phyloP scores from a whole-genome alignment of 2,888 invertebrate genomes.

The Mycalesis mineus region DNA sequence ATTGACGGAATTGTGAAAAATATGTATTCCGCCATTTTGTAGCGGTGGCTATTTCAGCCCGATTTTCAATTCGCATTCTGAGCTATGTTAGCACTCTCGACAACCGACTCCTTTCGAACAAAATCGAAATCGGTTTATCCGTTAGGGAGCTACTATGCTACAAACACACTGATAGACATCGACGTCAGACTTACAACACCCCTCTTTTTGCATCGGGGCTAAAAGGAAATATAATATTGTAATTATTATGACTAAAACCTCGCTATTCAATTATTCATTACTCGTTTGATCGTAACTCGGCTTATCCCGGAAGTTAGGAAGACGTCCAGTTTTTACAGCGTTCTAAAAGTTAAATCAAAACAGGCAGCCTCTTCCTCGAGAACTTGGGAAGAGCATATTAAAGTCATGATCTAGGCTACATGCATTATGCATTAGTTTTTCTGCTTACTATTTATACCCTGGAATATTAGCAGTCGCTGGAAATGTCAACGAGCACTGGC shows the following conservation, averaged over 20 bases:
- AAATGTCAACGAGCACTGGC: not conserved
- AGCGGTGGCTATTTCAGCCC: too few relatives aligned
- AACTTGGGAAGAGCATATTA: not conserved
- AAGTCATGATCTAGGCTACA: not conserved
- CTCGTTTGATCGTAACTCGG: not conserved
- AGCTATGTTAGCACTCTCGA: too few relatives aligned
- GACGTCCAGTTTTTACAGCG: not conserved
- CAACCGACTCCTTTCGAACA: too few relatives aligned
- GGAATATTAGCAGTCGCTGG: not conserved
- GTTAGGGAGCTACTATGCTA: too few relatives aligned
- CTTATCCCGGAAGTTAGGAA: not conserved
- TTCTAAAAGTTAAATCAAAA: conserved; percentile 1
- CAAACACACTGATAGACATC: too few relatives aligned
- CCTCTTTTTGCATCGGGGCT: too few relatives aligned
- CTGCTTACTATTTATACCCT: conserved; percentile 2
- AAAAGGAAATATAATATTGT: too few relatives aligned
- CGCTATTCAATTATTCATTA: not conserved
- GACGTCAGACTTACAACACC: too few relatives aligned
- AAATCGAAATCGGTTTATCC: too few relatives aligned
- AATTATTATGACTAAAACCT: not conserved
- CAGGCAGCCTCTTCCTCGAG: not conserved
- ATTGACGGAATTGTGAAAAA: too few relatives aligned
- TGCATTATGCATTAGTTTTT: conserved; percentile 5
- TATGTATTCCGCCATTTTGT: too few relatives aligned
- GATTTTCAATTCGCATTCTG: too few relatives aligned